These are phyloP conservation scores for Rhinella marina DNA, from an alignment of 2,797 vertebrate species.

Conservation along the genomic window DNA sequence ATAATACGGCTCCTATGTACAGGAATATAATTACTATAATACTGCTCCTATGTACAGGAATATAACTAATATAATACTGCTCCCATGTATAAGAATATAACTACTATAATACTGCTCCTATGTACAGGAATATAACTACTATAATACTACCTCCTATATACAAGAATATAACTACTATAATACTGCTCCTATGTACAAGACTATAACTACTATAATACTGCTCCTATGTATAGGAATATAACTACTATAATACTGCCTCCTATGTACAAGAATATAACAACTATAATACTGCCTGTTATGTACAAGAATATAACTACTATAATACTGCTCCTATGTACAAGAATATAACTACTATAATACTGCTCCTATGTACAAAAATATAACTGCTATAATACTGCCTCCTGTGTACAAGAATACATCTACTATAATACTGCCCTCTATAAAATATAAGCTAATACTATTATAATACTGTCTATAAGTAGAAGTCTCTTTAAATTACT, in stretches of 20 bases:
- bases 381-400: neutral
- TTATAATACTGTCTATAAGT: neutral
- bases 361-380: neutral
- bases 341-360: conserved; percentile 2
- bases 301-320: neutral
- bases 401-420: too few relatives aligned
- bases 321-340: neutral
- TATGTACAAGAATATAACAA: neutral
- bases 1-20: neutral
- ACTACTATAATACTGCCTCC: neutral
- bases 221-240: neutral
- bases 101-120: too few relatives aligned
- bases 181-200: neutral
- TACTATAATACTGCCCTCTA: too few relatives aligned
- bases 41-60: neutral
- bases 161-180: conserved; percentile 9
- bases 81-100: too few relatives aligned
- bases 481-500: neutral
- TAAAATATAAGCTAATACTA: neutral
- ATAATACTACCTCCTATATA: neutral
- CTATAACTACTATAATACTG: neutral
- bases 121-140: too few relatives aligned
- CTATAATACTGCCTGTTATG: neutral
- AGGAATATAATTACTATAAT: neutral
- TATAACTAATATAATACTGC: too few relatives aligned